phyloP scores from a whole-genome alignment of 2,888 invertebrate species.

The Tenthredo distinguenda region DNA sequence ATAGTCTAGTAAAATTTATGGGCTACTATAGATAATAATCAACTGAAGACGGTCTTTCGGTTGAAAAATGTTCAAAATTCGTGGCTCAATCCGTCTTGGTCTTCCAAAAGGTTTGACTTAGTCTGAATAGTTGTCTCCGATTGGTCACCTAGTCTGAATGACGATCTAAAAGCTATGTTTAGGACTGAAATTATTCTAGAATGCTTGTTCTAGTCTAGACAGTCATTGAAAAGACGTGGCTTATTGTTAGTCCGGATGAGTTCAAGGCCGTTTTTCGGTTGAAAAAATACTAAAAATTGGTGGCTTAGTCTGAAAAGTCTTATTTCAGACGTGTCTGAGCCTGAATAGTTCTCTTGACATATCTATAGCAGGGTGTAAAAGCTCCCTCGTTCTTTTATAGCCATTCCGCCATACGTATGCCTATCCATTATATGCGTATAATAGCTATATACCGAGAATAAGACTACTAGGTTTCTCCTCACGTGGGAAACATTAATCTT shows the following conservation, averaged over 20 bases:
- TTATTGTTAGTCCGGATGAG: not conserved
- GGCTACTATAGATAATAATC: not conserved
- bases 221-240: not conserved
- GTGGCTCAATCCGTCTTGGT: not conserved
- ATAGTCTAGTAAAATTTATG: not conserved
- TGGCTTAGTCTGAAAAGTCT: not conserved
- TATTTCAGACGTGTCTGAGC: not conserved
- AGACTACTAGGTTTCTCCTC: constrained; percentile 30
- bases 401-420: not conserved
- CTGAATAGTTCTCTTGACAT: not conserved
- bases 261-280: not conserved
- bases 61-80: not conserved
- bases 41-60: not conserved
- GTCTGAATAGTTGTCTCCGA: not conserved
- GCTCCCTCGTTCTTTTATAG: not conserved
- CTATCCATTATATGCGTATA: constrained; percentile 8
- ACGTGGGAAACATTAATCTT: constrained; percentile 70
- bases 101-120: not conserved
- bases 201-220: not conserved
- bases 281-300: not conserved
- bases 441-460: not conserved
- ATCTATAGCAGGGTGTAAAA: not conserved
- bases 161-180: not conserved
- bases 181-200: not conserved
- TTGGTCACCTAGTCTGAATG: not conserved